phyloP scores from a whole-genome alignment of 1,140 invertebrate species.

The Brachionus asplanchnoidis region DNA sequence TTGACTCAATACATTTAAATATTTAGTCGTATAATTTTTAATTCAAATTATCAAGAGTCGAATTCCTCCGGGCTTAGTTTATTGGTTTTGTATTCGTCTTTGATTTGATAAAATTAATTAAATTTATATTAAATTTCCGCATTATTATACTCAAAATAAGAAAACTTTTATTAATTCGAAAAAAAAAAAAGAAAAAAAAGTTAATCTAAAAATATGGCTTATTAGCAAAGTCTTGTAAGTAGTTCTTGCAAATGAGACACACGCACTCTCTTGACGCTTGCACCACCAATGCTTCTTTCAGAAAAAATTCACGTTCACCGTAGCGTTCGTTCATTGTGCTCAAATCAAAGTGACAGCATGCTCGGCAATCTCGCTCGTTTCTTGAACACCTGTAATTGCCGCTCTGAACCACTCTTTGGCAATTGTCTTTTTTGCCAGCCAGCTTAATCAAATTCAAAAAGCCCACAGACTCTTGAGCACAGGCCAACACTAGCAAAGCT shows the following conservation, averaged over 20 bases:
- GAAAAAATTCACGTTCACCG: not conserved
- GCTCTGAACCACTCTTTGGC: not conserved
- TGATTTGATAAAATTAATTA: constrained; percentile 1
- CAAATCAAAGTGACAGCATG: constrained; percentile 6
- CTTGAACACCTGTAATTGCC: not conserved
- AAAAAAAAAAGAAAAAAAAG: not conserved
- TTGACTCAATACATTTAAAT: not conserved
- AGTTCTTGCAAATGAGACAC: constrained; percentile 3
- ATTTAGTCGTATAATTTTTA: not conserved
- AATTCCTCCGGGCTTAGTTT: not conserved
- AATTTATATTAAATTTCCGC: constrained; percentile 7
- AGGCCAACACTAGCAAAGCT: not conserved
- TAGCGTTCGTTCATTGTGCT: not conserved
- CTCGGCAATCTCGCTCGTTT: not conserved
- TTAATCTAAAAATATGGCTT: constrained; percentile 5
- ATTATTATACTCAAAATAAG: not conserved
- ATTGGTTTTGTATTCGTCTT: not conserved
- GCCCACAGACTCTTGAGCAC: not conserved
- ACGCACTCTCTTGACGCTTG: not conserved
- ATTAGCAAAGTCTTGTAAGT: not conserved
- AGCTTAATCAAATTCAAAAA: not conserved
- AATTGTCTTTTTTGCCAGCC: not conserved
- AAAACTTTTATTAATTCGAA: not conserved
- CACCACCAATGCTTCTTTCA: not conserved
- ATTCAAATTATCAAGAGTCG: constrained; percentile 1